A percentile compares a stretch with the other conserved stretches of the same genome.
Conservation (phyloP, 1,140 invertebrate genomes). For the Olivierus martensii region DNA sequence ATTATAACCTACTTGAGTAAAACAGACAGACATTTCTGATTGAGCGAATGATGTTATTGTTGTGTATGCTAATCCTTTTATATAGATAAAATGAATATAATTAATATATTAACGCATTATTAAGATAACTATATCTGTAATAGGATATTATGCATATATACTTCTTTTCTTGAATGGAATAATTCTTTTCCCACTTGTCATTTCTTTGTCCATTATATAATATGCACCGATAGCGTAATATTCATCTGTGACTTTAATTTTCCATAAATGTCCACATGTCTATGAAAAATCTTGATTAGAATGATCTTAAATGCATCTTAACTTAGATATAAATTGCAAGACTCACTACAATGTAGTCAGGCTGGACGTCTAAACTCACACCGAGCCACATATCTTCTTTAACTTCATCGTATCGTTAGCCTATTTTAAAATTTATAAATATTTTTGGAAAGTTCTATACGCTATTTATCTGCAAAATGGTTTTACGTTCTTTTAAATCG, state of each 20-base stretch:
- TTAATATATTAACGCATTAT: too few relatives aligned
- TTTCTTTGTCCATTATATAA: slow-evolving; percentile 17
- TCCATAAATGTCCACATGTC: slow-evolving; percentile 26
- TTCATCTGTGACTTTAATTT: slow-evolving; percentile 16
- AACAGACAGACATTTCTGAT: too few relatives aligned
- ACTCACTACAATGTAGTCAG: slow-evolving; percentile 12
- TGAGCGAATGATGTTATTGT: too few relatives aligned
- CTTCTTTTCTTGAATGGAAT: too few relatives aligned
- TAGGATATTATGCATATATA: too few relatives aligned
- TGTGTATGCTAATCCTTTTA: too few relatives aligned
- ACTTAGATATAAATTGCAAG: background rate
- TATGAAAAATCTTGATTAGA: slow-evolving; percentile 2
- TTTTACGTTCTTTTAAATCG: background rate
- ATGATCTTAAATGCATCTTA: background rate
- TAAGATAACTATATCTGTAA: too few relatives aligned
- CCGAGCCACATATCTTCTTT: slow-evolving; percentile 15
- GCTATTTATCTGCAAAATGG: too few relatives aligned
- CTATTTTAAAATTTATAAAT: too few relatives aligned
- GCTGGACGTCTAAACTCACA: slow-evolving; percentile 10
- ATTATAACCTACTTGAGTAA: too few relatives aligned
- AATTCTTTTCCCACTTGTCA: background rate
- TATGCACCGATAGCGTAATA: slow-evolving; percentile 24
- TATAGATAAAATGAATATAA: too few relatives aligned
- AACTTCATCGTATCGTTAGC: slow-evolving; percentile 10
- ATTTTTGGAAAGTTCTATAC: too few relatives aligned